Conservation (phyloP, 2,113 vertebrate species). For the Bufo bufo region DNA sequence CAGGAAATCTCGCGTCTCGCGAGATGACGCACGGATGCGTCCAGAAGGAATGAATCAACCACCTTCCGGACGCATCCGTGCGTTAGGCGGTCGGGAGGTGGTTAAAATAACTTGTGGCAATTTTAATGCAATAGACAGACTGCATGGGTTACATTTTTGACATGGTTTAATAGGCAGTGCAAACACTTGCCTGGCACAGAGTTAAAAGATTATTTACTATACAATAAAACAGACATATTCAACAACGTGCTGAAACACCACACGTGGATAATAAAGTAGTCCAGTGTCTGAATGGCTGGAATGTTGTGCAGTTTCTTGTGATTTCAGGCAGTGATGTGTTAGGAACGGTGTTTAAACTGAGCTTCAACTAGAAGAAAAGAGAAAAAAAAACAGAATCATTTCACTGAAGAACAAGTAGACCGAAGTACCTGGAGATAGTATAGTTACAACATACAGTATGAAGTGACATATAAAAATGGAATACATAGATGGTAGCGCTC, state of each 20-base stretch:
- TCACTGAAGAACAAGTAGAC: not conserved
- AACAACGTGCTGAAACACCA: not conserved
- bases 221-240: not conserved
- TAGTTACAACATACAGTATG: not conserved
- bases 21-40: too few species aligned
- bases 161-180: not conserved
- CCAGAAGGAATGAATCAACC: too few species aligned
- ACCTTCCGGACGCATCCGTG: too few species aligned
- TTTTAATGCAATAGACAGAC: not conserved
- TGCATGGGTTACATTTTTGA: not conserved
- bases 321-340: conserved; percentile 12
- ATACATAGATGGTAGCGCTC: not conserved
- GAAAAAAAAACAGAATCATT: conserved; percentile 16
- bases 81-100: too few species aligned
- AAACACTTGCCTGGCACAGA: not conserved
- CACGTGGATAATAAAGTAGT: not conserved
- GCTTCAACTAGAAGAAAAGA: conserved; percentile 70
- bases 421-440: not conserved
- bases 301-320: not conserved
- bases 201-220: not conserved
- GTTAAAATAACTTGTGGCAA: not conserved
- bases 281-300: not conserved
- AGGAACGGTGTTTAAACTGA: conserved; percentile 71
- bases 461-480: not conserved
- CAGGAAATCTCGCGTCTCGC: too few species aligned